phyloP scores from a whole-genome alignment of 2,888 invertebrate species.

The Spicauda simplicius region DNA sequence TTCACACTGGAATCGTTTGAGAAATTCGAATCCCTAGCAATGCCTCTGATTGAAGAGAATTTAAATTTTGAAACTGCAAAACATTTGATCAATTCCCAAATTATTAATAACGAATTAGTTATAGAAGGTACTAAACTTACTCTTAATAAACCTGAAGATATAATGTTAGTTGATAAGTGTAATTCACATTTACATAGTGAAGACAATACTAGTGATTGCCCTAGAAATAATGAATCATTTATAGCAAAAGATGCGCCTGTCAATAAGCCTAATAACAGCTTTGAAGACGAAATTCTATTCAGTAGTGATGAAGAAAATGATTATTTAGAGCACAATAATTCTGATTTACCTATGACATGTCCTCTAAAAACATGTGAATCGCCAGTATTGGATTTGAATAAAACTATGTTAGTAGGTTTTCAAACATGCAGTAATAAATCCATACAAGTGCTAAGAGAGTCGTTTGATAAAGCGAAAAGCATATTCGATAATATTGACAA shows the following conservation, averaged over 20 bases:
- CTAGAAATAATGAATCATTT: not conserved
- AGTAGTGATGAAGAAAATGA: conserved; percentile 74
- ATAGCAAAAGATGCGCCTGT: not conserved
- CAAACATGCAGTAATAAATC: conserved; percentile 75
- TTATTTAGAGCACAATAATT: conserved; percentile 47
- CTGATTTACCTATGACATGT: conserved; percentile 68
- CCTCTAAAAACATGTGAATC: conserved; percentile 62
- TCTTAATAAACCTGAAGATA: conserved; percentile 24
- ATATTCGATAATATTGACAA: conserved; percentile 53
- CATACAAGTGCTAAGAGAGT: conserved; percentile 63
- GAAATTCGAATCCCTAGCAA: conserved; percentile 64
- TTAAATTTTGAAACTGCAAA: conserved; percentile 55
- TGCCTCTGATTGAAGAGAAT: conserved; percentile 56
- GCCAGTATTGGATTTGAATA: conserved; percentile 55
- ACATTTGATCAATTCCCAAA: conserved; percentile 65
- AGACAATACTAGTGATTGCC: not conserved
- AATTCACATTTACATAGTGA: not conserved
- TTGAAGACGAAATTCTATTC: conserved; percentile 70
- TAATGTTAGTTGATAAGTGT: conserved; percentile 27
- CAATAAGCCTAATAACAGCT: conserved; percentile 10
- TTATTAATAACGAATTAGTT: conserved; percentile 49
- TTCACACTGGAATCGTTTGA: conserved; percentile 66
- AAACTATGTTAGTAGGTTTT: conserved; percentile 73
- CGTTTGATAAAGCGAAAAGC: conserved; percentile 64
- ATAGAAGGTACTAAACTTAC: conserved; percentile 47